phyloP scores from a whole-genome alignment of 2,888 invertebrate species.

The Acanthosepion pharaonis region DNA sequence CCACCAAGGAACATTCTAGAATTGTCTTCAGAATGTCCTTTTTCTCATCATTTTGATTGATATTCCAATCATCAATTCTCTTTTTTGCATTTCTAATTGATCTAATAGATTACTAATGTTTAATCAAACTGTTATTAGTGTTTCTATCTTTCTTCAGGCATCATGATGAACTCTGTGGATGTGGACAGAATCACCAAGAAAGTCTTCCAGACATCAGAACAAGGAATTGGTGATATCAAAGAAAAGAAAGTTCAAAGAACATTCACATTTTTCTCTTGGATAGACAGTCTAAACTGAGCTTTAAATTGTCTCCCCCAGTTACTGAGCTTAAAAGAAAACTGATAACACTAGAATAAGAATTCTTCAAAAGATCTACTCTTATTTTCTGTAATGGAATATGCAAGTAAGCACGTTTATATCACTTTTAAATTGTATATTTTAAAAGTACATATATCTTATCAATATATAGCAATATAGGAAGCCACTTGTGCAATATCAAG shows the following conservation, averaged over 20 bases:
- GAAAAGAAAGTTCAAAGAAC: background rate
- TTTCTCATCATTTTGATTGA: background rate
- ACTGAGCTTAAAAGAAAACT: background rate
- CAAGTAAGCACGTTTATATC: background rate
- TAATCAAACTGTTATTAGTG: background rate
- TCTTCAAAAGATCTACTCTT: background rate
- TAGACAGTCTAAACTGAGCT: background rate
- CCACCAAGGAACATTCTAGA: background rate
- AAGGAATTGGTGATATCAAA: slow-evolving; percentile 33
- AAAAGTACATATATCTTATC: background rate
- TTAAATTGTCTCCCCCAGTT: background rate
- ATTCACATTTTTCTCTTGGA: background rate
- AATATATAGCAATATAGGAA: background rate
- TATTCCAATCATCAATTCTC: background rate
- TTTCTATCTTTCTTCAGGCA: background rate
- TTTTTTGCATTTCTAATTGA: background rate
- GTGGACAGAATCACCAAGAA: background rate
- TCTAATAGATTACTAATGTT: background rate
- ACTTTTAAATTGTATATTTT: background rate
- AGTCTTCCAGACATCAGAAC: background rate
- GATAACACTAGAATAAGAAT: background rate
- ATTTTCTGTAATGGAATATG: background rate
- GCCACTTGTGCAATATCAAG: background rate
- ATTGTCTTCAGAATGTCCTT: background rate
- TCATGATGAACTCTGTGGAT: background rate